A percentile compares a stretch with the other conserved stretches of the same genome.
These are phyloP conservation scores for Lutjanus erythropterus DNA, from an alignment of 2,113 vertebrate genomes.

Conservation along the genomic window DNA sequence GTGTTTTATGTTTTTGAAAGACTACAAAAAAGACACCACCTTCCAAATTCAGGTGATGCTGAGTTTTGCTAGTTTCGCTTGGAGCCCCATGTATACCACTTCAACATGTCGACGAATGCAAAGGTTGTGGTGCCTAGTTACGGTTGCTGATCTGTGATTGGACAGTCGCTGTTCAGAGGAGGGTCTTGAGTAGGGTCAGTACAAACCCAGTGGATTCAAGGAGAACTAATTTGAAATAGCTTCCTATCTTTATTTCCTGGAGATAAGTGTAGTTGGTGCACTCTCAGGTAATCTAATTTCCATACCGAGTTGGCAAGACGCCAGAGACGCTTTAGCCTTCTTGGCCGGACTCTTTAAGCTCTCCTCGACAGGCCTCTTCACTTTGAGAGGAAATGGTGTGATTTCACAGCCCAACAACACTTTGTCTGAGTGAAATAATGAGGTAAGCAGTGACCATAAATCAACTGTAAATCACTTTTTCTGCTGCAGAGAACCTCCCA, in stretches of 20 bases:
- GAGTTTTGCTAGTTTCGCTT: too few relatives aligned
- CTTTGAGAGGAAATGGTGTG: neutral
- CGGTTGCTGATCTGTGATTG: too few relatives aligned
- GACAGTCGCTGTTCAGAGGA: too few relatives aligned
- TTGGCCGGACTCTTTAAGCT: neutral
- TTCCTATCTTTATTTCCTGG: neutral
- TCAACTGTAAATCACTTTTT: neutral
- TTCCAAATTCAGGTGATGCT: too few relatives aligned
- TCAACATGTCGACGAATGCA: too few relatives aligned
- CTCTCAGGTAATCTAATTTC: neutral
- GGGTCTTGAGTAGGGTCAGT: neutral
- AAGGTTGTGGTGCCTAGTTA: too few relatives aligned
- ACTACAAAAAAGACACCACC: too few relatives aligned
- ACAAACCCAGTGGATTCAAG: neutral
- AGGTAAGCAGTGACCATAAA: neutral
- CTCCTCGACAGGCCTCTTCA: neutral
- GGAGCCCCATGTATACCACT: too few relatives aligned
- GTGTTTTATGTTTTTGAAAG: too few relatives aligned
- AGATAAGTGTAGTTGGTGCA: neutral
- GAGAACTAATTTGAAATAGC: neutral
- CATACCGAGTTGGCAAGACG: neutral
- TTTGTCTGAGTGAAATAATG: slow-evolving; percentile 38
- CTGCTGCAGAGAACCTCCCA: slow-evolving; percentile 26
- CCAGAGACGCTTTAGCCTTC: slow-evolving; percentile 2
- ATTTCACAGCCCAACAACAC: slow-evolving; percentile 7